phyloP scores from a whole-genome alignment of 2,113 vertebrate species.

The Crotalus helleri region DNA sequence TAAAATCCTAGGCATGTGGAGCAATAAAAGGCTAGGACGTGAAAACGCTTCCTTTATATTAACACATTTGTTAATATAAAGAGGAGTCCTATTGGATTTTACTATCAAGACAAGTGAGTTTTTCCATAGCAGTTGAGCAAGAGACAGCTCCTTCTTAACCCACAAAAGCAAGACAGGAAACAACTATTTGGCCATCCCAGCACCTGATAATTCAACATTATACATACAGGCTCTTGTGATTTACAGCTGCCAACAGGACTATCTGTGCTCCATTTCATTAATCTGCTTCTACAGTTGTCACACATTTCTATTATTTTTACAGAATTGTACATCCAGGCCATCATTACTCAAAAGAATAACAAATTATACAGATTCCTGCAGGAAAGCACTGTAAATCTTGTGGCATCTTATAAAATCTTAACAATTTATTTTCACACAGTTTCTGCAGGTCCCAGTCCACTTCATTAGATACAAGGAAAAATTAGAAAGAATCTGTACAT shows the following conservation, averaged over 20 bases:
- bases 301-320: neutral
- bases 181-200: neutral
- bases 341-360: neutral
- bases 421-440: neutral
- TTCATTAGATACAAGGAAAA: neutral
- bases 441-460: neutral
- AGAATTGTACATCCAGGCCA: neutral
- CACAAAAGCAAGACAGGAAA: neutral
- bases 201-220: neutral
- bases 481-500: neutral
- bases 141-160: neutral
- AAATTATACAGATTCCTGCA: neutral
- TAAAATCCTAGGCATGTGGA: neutral
- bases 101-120: neutral
- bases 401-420: neutral
- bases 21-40: neutral
- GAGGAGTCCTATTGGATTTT: neutral
- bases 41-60: neutral
- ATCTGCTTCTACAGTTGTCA: neutral
- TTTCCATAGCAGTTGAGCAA: neutral
- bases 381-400: neutral
- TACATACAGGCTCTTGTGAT: neutral
- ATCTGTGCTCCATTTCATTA: neutral
- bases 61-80: neutral
- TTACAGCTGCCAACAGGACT: neutral